Evolutionary conservation across 2,113 vertebrate genomes (phyloP).

Genomic region (Columba janthina): DNA sequence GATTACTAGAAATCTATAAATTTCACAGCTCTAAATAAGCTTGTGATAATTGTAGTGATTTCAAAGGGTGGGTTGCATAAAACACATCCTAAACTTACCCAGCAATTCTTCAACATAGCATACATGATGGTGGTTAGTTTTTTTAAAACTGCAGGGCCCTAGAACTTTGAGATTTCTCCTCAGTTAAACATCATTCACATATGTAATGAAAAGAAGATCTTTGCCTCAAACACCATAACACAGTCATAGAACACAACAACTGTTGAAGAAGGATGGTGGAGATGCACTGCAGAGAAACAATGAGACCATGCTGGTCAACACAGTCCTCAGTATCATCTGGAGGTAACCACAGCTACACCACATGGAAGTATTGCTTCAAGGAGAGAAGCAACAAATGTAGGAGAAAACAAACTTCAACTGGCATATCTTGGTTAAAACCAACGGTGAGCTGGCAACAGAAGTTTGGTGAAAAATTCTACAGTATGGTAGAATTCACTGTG

Average conservation of each 20-base stretch:
- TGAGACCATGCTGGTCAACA: neutral
- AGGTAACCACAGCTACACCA: neutral
- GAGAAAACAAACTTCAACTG: neutral
- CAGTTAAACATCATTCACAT: neutral
- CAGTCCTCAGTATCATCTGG: neutral
- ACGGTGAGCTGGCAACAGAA: neutral
- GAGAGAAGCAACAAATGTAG: neutral
- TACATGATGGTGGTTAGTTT: neutral
- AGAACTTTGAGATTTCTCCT: neutral
- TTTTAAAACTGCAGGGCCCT: neutral
- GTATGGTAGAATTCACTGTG: neutral
- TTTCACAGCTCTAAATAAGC: neutral
- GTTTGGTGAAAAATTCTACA: neutral
- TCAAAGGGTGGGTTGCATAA: neutral
- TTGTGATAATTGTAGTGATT: neutral
- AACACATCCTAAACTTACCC: neutral
- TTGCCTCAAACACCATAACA: neutral
- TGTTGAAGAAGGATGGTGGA: neutral
- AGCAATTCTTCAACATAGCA: neutral
- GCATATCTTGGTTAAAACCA: neutral
- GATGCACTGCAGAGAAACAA: neutral
- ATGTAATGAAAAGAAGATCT: neutral
- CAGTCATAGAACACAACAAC: neutral
- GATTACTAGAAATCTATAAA: neutral
- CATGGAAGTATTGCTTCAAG: neutral